Evolutionary conservation across 2,797 vertebrate genomes (phyloP).

Genomic region (Macropodus opercularis): DNA sequence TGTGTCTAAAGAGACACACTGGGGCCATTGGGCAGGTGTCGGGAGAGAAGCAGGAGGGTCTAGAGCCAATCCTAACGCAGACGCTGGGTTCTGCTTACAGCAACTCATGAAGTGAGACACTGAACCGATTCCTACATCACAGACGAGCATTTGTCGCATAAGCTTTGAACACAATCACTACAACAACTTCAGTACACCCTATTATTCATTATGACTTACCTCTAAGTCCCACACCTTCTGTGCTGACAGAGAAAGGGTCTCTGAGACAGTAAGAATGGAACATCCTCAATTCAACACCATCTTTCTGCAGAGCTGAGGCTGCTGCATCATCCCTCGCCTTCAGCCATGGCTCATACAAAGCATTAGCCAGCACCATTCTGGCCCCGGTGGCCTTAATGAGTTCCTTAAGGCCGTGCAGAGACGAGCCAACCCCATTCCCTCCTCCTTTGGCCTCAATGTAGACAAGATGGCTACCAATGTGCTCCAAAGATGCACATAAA

Average conservation of each 20-base stretch:
- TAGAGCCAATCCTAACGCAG: constrained; percentile 60
- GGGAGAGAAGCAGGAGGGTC: constrained; percentile 73
- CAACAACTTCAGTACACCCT: neutral
- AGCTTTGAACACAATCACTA: neutral
- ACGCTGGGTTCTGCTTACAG: constrained; percentile 73
- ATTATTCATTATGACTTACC: constrained; percentile 54
- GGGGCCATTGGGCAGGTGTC: constrained; percentile 69
- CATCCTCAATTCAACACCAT: constrained; percentile 64
- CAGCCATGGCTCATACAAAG: constrained; percentile 82
- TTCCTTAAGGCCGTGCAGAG: constrained; percentile 55
- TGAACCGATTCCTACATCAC: constrained; percentile 77
- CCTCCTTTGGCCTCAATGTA: constrained; percentile 41
- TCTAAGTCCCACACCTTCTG: constrained; percentile 79
- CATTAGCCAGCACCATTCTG: constrained; percentile 73
- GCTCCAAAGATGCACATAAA: constrained; percentile 67
- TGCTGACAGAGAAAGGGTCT: constrained; percentile 79
- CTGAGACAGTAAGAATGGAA: constrained; percentile 80
- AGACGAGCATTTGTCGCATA: constrained; percentile 6
- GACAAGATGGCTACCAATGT: constrained; percentile 73
- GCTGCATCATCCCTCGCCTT: constrained; percentile 75
- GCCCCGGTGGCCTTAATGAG: constrained; percentile 72
- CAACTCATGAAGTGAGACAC: constrained; percentile 83
- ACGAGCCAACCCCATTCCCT: constrained; percentile 42
- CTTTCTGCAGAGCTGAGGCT: constrained; percentile 60
- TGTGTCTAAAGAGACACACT: constrained; percentile 56